Percentiles rank a stretch among this genome's conserved stretches.
phyloP scores from a whole-genome alignment of 1,140 invertebrate species.

The Leptinotarsa lineolata region DNA sequence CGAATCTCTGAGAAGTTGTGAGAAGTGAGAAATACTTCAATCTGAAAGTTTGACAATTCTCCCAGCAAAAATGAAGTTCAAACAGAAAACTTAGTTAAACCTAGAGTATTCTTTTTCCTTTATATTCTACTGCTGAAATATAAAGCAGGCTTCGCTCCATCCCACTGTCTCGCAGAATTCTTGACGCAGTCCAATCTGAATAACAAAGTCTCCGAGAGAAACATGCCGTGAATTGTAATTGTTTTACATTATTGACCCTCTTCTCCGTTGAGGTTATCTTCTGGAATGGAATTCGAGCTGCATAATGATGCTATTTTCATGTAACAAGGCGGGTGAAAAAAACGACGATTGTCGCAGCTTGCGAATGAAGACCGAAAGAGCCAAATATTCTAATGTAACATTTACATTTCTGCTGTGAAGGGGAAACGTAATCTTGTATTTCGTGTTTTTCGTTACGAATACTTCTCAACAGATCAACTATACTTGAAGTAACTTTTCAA shows the following conservation, averaged over 20 bases:
- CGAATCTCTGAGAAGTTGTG: not conserved
- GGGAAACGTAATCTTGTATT: too few relatives aligned
- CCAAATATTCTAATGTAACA: too few relatives aligned
- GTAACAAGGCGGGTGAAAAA: not conserved
- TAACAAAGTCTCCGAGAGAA: conserved; percentile 20
- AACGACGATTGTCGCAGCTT: too few relatives aligned
- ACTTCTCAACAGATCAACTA: too few relatives aligned
- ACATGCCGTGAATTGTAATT: conserved; percentile 19
- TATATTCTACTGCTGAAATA: not conserved
- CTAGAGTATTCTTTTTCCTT: not conserved
- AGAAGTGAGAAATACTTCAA: not conserved
- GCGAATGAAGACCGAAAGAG: too few relatives aligned
- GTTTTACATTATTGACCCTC: conserved; percentile 24
- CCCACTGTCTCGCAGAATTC: not conserved
- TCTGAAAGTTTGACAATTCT: not conserved
- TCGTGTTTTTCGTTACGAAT: too few relatives aligned
- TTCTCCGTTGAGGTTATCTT: conserved; percentile 17
- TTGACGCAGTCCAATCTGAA: conserved; percentile 22
- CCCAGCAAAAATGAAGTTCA: not conserved
- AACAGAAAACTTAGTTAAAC: not conserved
- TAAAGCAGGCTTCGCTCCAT: conserved; percentile 2
- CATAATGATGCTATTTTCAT: conserved; percentile 15
- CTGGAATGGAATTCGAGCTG: conserved; percentile 6
- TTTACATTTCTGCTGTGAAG: too few relatives aligned
- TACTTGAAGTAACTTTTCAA: too few relatives aligned